Evolutionary conservation across 2,888 invertebrate species (phyloP).

Genomic region (Trissolcus japonicus): DNA sequence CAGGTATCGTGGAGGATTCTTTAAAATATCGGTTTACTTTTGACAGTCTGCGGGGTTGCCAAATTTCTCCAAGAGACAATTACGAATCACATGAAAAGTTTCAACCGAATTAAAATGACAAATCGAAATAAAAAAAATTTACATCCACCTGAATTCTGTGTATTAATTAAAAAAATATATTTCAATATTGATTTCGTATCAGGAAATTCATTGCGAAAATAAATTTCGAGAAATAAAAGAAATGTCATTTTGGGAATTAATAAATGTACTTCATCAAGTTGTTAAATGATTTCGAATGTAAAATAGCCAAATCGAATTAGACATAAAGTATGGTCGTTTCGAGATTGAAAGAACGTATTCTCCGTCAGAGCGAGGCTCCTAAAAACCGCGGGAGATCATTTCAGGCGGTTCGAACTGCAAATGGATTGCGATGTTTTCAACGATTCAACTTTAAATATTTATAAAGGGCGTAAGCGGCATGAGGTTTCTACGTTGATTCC

Average conservation of each 20-base stretch:
- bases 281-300: conserved; percentile 7
- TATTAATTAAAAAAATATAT: too few species aligned
- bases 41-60: conserved; percentile 67
- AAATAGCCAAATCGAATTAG: conserved; percentile 12
- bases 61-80: conserved; percentile 61
- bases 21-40: conserved; percentile 70
- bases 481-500: conserved; percentile 10
- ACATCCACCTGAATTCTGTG: neutral
- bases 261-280: neutral
- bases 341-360: conserved; percentile 29
- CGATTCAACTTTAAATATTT: conserved; percentile 64
- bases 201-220: neutral
- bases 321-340: conserved; percentile 5
- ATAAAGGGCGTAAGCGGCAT: conserved; percentile 55
- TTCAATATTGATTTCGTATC: too few species aligned
- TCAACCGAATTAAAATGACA: neutral
- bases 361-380: conserved; percentile 19
- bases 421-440: conserved; percentile 60
- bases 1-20: conserved; percentile 63
- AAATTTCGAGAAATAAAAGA: neutral
- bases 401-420: conserved; percentile 61
- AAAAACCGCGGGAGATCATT: conserved; percentile 56
- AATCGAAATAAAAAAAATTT: conserved; percentile 1
- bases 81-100: conserved; percentile 60
- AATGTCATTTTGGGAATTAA: neutral